phyloP scores from a whole-genome alignment of 1,140 invertebrate genomes.

The Diorhabda elongata region DNA sequence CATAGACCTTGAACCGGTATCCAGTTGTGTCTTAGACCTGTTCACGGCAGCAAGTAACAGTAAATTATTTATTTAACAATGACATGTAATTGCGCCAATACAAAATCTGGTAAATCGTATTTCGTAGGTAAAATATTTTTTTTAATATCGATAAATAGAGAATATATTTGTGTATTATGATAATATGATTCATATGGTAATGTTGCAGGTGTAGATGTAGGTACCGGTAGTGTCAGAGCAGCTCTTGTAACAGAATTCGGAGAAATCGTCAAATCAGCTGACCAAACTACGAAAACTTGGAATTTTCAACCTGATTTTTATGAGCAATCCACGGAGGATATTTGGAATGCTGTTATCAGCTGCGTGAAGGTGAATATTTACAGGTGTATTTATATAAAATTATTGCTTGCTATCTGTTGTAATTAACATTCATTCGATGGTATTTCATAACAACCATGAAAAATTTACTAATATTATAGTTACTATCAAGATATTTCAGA shows the following conservation, averaged over 20 bases:
- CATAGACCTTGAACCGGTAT: not conserved
- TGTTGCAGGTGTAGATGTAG: conserved; percentile 91
- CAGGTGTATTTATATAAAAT: too few species aligned
- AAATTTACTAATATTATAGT: too few species aligned
- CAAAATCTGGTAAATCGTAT: not conserved
- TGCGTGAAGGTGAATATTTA: conserved; percentile 40
- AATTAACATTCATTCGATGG: too few species aligned
- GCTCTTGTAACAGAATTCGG: conserved; percentile 70
- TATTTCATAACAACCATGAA: too few species aligned
- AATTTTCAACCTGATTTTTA: conserved; percentile 74
- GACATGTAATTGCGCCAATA: too few species aligned
- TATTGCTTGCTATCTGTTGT: too few species aligned
- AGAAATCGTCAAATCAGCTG: conserved; percentile 59
- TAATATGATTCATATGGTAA: conserved; percentile 40
- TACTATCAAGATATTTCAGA: too few species aligned
- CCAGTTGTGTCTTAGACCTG: not conserved
- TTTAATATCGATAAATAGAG: not conserved
- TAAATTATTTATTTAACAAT: too few species aligned
- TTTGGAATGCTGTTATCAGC: conserved; percentile 71
- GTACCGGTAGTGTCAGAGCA: conserved; percentile 82
- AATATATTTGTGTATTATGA: not conserved
- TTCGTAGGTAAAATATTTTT: not conserved
- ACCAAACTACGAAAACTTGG: conserved; percentile 69
- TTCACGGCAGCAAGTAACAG: too few species aligned
- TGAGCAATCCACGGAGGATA: conserved; percentile 89